Evolutionary conservation across 2,888 invertebrate species (phyloP), one percentile per base, ranked within the genome.

Genomic region (Biston stratarius): DNA sequence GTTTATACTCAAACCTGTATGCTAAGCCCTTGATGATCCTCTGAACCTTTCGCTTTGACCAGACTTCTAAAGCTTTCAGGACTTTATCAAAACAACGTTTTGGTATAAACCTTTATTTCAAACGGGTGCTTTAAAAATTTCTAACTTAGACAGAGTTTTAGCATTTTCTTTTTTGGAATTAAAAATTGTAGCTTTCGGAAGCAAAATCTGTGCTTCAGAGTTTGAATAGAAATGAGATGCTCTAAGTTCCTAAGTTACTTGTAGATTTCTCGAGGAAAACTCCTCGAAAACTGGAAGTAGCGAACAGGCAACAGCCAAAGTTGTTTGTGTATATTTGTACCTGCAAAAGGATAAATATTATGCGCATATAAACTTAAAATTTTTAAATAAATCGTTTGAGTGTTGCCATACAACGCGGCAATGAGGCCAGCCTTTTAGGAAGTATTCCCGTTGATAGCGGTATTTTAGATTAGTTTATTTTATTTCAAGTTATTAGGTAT

Each of bases 41-140:
- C 56, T 57, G 66, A 56, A 61, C 57, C 66, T 66, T 66, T 61
- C 40, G 12, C 40, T 60, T 55, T 61, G 61, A 64, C 45, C 49
- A 55, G 49, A 61, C 42, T 65, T 60, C 65, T 47, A 38, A 60
- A 45, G 60, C 48, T 56, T 51, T 56, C 38, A 33, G 61, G 33
- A 65, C 55, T 61, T 36, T 65, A 45, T 65, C 65, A 48, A 56
- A 64, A 64, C 40, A 53, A 64, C 12, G 45, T 58, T 57, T 63
- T 10, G 51, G 11, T 12, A 51, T 15, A 36, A 9, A 42, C 49
- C 15, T 40, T 49, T 49, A 49, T 49, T 56, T 24, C 33, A 24
- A 9, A 62, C 15, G 12, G 44, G 8, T 38, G 38, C 51, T 64
- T 47, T 38, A 34, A n/a, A 10, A 52, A 57, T 15, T 10, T 53